Evolutionary conservation across 2,797 vertebrate genomes (phyloP), one percentile per base, ranked within the genome.

Genomic region (Distichodus sexfasciatus): DNA sequence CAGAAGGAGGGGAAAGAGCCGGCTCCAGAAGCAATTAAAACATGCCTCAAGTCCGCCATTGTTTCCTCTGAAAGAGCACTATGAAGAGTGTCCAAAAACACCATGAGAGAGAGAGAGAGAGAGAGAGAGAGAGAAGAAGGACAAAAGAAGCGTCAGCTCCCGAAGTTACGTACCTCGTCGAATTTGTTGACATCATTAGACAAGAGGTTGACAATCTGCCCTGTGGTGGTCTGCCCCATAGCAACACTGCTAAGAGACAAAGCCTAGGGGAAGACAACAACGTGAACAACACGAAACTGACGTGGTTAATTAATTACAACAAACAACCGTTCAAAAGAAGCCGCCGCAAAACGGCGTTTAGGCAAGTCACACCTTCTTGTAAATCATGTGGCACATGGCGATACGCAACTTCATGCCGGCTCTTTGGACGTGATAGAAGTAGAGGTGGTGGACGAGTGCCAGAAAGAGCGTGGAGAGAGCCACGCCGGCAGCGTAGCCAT

Each of bases 101-200:
- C 24, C 50, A 54, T 38, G 8, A 10, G 12, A 3, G 19, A 53
- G 6, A 47, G 55, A 15, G 23, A 9, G 28, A 26, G 4, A 31
- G 3, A 29, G 24, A 29, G 62, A 31, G 40, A 10, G 26, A 29
- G 5, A 55, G 23, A 2, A 55, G 23, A 15, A 55, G 65, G 44
- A 55, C 40, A 61, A 44, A 43, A 64, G 10, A 14, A 36, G 46
- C 41, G 19, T 0, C 5, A 50, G 24, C 43, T 3, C 64, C 38
- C 12, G 15, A 17, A 53, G 12, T 24, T 1, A 71, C 88, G 40
- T 87, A 96, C 96, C 72, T 97, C 92, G 83, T 98, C 96, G 76
- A 97, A 97, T 81, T 91, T 95, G 85, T 94, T 96, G 79, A 98
- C 96, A 2, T 98, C 96, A 0, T 97, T 98, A 66, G 96, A 98